Conservation (phyloP, 2,113 vertebrate species). For the Clupea harengus region DNA sequence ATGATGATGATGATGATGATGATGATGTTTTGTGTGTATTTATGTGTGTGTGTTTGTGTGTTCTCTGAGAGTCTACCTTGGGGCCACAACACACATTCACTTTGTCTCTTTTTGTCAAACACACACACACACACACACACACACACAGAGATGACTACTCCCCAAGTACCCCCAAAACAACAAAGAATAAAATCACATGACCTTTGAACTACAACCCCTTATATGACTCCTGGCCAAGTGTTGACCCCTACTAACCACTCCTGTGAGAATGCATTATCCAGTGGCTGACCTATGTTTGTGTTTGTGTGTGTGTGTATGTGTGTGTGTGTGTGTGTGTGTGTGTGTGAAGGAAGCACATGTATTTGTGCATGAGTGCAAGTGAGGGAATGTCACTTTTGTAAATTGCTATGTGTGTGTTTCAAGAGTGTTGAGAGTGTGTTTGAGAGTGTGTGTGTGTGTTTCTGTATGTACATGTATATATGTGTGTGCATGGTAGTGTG, state of each 20-base stretch:
- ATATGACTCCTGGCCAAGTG: not conserved
- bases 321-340: not conserved
- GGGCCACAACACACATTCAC: not conserved
- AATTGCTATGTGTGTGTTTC: not conserved
- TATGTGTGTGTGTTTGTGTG: not conserved
- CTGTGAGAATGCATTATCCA: not conserved
- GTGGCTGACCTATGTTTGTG: not conserved
- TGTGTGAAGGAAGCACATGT: slow-evolving; percentile 16
- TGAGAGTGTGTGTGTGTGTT: not conserved
- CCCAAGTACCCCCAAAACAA: not conserved
- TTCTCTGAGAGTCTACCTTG: not conserved
- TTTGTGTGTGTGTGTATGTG: not conserved
- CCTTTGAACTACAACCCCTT: not conserved
- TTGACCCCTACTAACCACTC: not conserved
- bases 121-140: slow-evolving; percentile 35
- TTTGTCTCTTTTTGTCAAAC: slow-evolving; percentile 37
- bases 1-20: not conserved
- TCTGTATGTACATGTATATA: not conserved
- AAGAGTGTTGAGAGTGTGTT: not conserved
- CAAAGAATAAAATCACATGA: slow-evolving; percentile 8
- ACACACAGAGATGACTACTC: slow-evolving; percentile 18
- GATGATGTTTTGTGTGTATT: not conserved
- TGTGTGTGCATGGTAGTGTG: slow-evolving; percentile 15
- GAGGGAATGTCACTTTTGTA: not conserved
- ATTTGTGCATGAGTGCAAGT: not conserved